Percentiles rank a stretch among this genome's conserved stretches.
Conservation (phyloP, 1,140 invertebrate species). For the Grapholita molesta region DNA sequence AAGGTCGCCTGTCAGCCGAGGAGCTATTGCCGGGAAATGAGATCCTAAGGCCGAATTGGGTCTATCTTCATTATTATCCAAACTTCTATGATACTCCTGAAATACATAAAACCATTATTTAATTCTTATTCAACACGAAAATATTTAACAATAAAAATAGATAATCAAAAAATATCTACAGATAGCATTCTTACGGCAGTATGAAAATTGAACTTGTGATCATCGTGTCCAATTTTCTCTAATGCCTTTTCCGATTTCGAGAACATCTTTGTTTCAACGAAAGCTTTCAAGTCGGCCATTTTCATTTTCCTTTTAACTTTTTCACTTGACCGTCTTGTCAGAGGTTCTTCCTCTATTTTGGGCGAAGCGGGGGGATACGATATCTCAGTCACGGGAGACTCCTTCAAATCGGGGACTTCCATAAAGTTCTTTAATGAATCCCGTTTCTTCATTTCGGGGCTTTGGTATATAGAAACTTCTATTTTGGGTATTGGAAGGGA, state of each 20-base stretch:
- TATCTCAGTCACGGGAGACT: slow-evolving; percentile 76
- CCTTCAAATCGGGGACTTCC: slow-evolving; percentile 84
- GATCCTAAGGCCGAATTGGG: slow-evolving; percentile 65
- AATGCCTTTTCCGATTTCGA: slow-evolving; percentile 94
- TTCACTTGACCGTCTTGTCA: slow-evolving; percentile 86
- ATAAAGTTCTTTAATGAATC: slow-evolving; percentile 87
- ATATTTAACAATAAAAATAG: slow-evolving; percentile 21
- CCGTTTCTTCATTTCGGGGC: slow-evolving; percentile 83
- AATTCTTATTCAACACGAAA: slow-evolving; percentile 1
- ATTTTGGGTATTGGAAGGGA: slow-evolving; percentile 96
- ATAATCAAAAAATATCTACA: slow-evolving; percentile 62
- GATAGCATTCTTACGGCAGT: slow-evolving; percentile 75
- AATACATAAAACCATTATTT: slow-evolving; percentile 26
- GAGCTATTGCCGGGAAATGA: slow-evolving; percentile 62
- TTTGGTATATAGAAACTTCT: slow-evolving; percentile 90
- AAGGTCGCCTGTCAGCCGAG: slow-evolving; percentile 60
- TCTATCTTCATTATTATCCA: slow-evolving; percentile 86
- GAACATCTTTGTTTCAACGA: slow-evolving; percentile 93
- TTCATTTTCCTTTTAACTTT: slow-evolving; percentile 91
- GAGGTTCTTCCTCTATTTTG: slow-evolving; percentile 77
- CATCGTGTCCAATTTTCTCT: slow-evolving; percentile 92
- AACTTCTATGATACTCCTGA: slow-evolving; percentile 87
- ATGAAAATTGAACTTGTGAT: slow-evolving; percentile 72
- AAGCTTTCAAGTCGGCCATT: slow-evolving; percentile 92
- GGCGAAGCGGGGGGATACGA: slow-evolving; percentile 68